Conservation (phyloP, 2,113 vertebrate genomes). For the Recurvirostra avosetta region DNA sequence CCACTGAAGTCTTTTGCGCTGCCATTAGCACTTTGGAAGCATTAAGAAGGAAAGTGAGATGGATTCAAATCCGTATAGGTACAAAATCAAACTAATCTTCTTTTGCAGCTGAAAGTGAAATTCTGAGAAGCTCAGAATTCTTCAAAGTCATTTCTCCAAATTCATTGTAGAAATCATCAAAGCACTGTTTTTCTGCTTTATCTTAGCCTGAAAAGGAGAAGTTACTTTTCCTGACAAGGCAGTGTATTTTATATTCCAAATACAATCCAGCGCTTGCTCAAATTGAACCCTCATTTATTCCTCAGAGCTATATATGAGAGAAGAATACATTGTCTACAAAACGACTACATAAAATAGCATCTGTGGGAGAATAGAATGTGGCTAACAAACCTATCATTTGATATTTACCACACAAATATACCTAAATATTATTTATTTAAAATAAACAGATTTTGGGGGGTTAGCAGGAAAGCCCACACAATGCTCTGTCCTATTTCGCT, state of each 20-base stretch:
- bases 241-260: constrained; percentile 48
- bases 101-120: constrained; percentile 18
- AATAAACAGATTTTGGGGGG: constrained; percentile 19
- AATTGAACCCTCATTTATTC: constrained; percentile 9
- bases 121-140: constrained; percentile 35
- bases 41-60: constrained; percentile 54
- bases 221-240: constrained; percentile 7
- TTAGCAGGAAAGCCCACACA: constrained; percentile 4
- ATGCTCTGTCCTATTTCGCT: constrained; percentile 55
- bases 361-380: background rate
- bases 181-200: constrained; percentile 30
- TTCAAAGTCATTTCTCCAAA: constrained; percentile 35
- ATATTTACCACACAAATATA: background rate
- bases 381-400: background rate
- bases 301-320: background rate
- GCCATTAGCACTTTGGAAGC: constrained; percentile 67
- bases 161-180: constrained; percentile 34
- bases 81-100: constrained; percentile 52
- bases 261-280: background rate
- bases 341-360: background rate
- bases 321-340: background rate
- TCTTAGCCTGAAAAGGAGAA: constrained; percentile 30
- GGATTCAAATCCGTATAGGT: constrained; percentile 53
- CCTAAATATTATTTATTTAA: background rate
- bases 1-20: constrained; percentile 29